Evolutionary conservation across 1,140 invertebrate species (phyloP), one percentile per base, ranked within the genome.

Genomic region (Orussus abietinus): DNA sequence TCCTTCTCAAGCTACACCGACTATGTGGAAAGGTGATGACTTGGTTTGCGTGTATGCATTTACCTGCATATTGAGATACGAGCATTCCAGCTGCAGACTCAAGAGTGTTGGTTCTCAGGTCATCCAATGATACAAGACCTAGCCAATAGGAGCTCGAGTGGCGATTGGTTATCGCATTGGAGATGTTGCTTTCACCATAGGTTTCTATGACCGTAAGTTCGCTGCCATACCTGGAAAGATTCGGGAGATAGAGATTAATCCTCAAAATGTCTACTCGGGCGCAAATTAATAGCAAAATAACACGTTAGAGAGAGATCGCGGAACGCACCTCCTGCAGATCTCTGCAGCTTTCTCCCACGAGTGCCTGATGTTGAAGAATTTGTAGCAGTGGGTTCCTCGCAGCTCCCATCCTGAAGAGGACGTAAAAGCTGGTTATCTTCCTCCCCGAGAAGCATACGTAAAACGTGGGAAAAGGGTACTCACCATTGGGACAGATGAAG

Each of bases 331-430:
- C 79, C 88, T 85, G 78, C 92, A 94, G 72, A 95, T 77, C 78
- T 93, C 89, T 42, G 89, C 90, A 47, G 91, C 90, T 77, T 90
- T 92, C 75, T 90, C 88, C 90, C 91, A 95, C 42, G 92, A 95
- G 78, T 95, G 91, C 72, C 84, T 86, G 61, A 94, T 93, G 74
- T 90, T 92, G 77, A 94, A 94, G 77, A 92, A 93, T 80, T 91
- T 92, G 75, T 93, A 95, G 76, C 92, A 95, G 72, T 92, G 81
- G 62, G 93, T 81, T 56, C 89, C 90, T 74, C 84, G 82, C 49
- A 92, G 77, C 75, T 91, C 88, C 92, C 92, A 95, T 64, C 88
- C 92, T 94, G 80, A 39, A 80, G 83, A 37, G 5, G 42, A 42
- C 43, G 47, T 43, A 25, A 11, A 34, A 45, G 28, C 25, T 22